phyloP scores from a whole-genome alignment of 2,888 invertebrate genomes.

The Calliopum simillimum region DNA sequence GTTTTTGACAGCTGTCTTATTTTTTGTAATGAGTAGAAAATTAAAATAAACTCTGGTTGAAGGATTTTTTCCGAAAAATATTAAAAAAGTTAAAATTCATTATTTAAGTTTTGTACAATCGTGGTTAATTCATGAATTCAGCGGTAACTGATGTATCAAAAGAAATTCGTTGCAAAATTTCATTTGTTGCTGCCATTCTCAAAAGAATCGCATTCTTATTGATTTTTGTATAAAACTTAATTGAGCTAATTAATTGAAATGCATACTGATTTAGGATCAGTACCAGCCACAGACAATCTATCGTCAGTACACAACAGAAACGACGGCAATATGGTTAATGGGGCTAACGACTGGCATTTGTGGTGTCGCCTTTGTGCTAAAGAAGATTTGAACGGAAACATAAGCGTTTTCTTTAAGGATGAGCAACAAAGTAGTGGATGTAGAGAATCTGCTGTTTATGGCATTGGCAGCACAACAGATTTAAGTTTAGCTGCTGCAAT shows the following conservation, averaged over 20 bases:
- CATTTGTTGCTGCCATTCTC: no score
- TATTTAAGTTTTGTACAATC: no score
- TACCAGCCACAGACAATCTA: neutral
- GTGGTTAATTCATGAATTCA: no score
- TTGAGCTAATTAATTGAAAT: constrained; percentile 20
- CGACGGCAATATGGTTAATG: neutral
- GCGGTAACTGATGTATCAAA: no score
- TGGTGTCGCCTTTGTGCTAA: constrained; percentile 65
- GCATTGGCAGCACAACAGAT: constrained; percentile 34
- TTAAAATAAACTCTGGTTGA: no score
- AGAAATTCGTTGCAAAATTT: no score
- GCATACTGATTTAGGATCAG: constrained; percentile 24
- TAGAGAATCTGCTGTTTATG: neutral
- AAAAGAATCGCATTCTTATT: constrained; percentile 19
- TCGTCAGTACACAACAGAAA: neutral
- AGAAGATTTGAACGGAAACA: constrained; percentile 50
- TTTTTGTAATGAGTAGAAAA: no score
- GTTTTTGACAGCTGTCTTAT: no score
- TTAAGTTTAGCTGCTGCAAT: constrained; percentile 54
- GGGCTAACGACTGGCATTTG: constrained; percentile 51
- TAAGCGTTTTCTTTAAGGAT: constrained; percentile 48
- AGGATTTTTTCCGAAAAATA: no score
- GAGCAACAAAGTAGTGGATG: constrained; percentile 40
- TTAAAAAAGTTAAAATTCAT: no score
- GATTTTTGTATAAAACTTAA: constrained; percentile 22